Percentiles rank a stretch among this genome's conserved stretches.
Evolutionary conservation across 2,797 vertebrate species (phyloP).

Genomic region (Neostethus bicornis): DNA sequence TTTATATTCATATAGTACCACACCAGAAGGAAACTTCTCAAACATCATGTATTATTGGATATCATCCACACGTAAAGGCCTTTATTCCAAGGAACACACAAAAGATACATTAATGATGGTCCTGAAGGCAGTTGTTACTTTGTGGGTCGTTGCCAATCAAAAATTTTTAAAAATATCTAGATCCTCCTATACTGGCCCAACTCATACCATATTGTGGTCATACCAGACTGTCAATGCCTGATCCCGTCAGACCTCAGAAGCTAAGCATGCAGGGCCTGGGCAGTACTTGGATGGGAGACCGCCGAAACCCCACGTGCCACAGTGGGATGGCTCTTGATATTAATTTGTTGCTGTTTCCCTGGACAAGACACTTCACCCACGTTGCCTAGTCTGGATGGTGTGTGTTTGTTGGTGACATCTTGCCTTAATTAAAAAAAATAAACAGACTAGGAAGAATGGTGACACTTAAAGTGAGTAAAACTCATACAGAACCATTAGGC

Average conservation of each 20-base stretch:
- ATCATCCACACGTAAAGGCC: constrained; percentile 1
- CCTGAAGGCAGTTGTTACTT: constrained; percentile 51
- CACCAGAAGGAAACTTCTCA: constrained; percentile 8
- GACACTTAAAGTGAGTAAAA: constrained; percentile 46
- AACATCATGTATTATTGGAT: constrained; percentile 7
- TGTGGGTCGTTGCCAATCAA: constrained; percentile 45
- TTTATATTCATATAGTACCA: constrained; percentile 8
- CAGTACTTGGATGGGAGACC: too few relatives aligned
- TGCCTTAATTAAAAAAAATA: constrained; percentile 54
- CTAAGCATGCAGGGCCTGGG: too few relatives aligned
- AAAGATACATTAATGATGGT: constrained; percentile 58
- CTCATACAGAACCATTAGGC: constrained; percentile 34
- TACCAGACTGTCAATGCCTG: too few relatives aligned
- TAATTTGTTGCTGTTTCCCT: too few relatives aligned
- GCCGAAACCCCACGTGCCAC: too few relatives aligned
- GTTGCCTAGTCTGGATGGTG: too few relatives aligned
- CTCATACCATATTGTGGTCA: too few relatives aligned
- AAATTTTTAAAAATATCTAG: constrained; percentile 40
- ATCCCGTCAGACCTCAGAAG: too few relatives aligned
- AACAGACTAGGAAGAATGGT: constrained; percentile 58
- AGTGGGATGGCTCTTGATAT: too few relatives aligned
- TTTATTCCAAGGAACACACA: constrained; percentile 40
- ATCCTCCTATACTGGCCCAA: constrained; percentile 37
- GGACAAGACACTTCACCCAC: too few relatives aligned
- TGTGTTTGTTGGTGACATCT: too few relatives aligned